Evolutionary conservation across 2,888 invertebrate species (phyloP), one percentile per base, ranked within the genome.

Genomic region (Drosophila nigritarsus): DNA sequence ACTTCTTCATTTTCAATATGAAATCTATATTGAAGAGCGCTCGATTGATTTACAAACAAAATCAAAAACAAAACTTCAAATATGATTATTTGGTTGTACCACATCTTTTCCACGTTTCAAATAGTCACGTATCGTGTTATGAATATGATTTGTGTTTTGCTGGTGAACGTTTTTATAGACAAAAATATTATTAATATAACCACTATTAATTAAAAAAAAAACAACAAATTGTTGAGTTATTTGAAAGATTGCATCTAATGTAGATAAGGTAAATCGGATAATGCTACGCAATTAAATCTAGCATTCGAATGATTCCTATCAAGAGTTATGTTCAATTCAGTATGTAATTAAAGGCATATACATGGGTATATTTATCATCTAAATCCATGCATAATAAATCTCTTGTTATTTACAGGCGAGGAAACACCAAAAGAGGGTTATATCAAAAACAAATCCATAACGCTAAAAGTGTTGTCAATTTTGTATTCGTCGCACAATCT

Each of bases 21-120:
- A 0, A 65, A 53, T 9, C n/a, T 2, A n/a, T 74, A 74, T 32
- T 53, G 38, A 0, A 2, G 1, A 9, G 51, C 45, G 27, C 2
- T 42, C 84, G 88, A 38, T 11, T 38, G 20, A 6, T 18, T 5
- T 13, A 11, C 20, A 30, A 36, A n/a, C 30, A 59, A n/a, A 8
- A 60, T 11, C 11, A 59, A 1, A 38, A 59, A 24, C 3, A 50
- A 2, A 24, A 45, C 20, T 18, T 13, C 20, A 1, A n/a, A 15
- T 1, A n/a, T 1, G 20, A 13, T 18, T 0, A 27, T 29, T 24
- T 6, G 3, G n/a, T 8, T 4, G 15, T 7, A 4, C 45, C 24
- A 27, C 65, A 60, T 65, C 9, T 27, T 55, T 45, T 6, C 13
- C 34, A 2, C 15, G 34, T 49, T 9, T 13, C 7, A 8, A 45